Evolutionary conservation across 2,888 invertebrate species (phyloP).

Genomic region (Drosophila neotestacea): DNA sequence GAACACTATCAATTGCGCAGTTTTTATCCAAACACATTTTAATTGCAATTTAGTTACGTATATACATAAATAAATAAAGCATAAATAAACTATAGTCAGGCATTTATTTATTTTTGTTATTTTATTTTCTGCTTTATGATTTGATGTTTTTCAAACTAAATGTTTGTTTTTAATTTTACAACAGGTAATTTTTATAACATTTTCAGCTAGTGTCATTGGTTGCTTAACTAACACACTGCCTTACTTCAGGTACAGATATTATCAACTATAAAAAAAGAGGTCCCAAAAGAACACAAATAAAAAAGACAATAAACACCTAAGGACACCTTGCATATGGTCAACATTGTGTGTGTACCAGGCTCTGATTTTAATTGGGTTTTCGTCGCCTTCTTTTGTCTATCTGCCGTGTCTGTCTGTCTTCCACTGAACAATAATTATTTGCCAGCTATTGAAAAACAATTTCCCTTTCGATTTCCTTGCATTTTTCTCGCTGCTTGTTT

Average conservation of each 20-base stretch:
- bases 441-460: conserved; percentile 75
- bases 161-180: too few relatives aligned
- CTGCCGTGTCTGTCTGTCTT: conserved; percentile 1
- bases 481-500: conserved; percentile 54
- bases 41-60: too few relatives aligned
- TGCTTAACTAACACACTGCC: background rate
- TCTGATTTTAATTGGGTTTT: conserved; percentile 61
- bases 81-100: too few relatives aligned
- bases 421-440: conserved; percentile 72
- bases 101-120: too few relatives aligned
- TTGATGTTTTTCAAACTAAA: too few relatives aligned
- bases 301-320: background rate
- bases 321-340: background rate
- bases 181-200: too few relatives aligned
- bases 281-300: background rate
- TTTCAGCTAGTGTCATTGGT: background rate
- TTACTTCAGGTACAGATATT: background rate
- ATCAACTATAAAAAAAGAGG: background rate
- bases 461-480: conserved; percentile 77
- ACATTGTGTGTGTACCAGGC: conserved; percentile 7
- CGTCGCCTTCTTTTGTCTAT: conserved; percentile 19
- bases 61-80: too few relatives aligned
- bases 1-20: too few relatives aligned
- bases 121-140: too few relatives aligned
- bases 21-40: too few relatives aligned